Conservation (phyloP, 2,888 invertebrate species). For the Parnassius orleans region DNA sequence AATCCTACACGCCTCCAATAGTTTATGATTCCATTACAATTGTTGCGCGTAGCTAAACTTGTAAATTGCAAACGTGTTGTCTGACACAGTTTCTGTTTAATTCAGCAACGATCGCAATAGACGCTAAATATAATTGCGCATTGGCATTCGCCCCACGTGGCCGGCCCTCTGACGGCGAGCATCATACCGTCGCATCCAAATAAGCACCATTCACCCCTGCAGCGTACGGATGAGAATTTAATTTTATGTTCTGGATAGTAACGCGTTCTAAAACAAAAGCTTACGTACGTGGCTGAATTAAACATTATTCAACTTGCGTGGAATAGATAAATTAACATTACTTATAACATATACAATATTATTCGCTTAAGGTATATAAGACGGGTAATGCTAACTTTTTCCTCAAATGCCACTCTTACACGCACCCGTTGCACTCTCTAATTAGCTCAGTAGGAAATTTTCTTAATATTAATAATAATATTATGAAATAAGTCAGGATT, state of each 20-base stretch:
- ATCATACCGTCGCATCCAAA: conserved; percentile 62
- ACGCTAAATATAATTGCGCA: conserved; percentile 67
- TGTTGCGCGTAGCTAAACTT: not conserved
- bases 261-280: conserved; percentile 54
- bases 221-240: conserved; percentile 69
- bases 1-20: too few species aligned
- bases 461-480: too few species aligned
- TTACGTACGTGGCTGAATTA: conserved; percentile 40
- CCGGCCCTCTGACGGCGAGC: conserved; percentile 49
- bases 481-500: too few species aligned
- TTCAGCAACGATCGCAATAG: conserved; percentile 60
- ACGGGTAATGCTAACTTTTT: too few species aligned
- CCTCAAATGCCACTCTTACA: too few species aligned
- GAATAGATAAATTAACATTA: conserved; percentile 34
- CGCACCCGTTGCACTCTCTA: too few species aligned
- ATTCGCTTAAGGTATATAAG: too few species aligned
- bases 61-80: conserved; percentile 25
- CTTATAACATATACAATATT: too few species aligned
- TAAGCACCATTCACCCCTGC: conserved; percentile 57
- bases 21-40: conserved; percentile 4
- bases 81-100: conserved; percentile 65
- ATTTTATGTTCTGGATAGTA: conserved; percentile 52
- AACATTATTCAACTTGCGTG: conserved; percentile 35
- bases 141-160: conserved; percentile 62
- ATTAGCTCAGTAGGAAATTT: too few species aligned